Evolutionary conservation across 2,797 vertebrate genomes (phyloP).

Genomic region (Cuniculus paca): DNA sequence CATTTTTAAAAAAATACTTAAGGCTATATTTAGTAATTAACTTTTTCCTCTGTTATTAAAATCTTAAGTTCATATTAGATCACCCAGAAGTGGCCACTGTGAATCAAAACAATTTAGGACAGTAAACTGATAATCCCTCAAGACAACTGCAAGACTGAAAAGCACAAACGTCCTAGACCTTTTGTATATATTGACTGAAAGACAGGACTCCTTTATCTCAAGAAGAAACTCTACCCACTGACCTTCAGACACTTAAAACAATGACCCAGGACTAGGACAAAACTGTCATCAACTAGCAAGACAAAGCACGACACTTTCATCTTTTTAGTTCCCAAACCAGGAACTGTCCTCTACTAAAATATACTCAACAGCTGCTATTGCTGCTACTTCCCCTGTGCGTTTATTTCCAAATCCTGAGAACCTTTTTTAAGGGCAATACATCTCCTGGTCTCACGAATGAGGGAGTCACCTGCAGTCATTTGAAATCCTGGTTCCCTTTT

Average conservation of each 20-base stretch:
- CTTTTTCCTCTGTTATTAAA: slow-evolving; percentile 23
- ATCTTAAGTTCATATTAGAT: background rate
- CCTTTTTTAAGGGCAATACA: background rate
- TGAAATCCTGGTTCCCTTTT: slow-evolving; percentile 63
- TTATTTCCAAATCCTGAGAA: background rate
- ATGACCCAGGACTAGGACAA: slow-evolving; percentile 48
- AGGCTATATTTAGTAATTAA: slow-evolving; percentile 16
- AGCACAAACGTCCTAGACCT: background rate
- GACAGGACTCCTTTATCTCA: slow-evolving; percentile 63
- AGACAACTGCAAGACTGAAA: slow-evolving; percentile 34
- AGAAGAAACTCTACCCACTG: slow-evolving; percentile 75
- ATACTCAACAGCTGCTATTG: background rate
- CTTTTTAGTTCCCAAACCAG: slow-evolving; percentile 21
- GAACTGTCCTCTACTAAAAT: background rate
- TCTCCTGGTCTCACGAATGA: slow-evolving; percentile 38
- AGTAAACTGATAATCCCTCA: slow-evolving; percentile 53
- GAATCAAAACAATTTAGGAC: slow-evolving; percentile 38
- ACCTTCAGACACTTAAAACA: slow-evolving; percentile 69
- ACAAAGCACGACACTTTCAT: slow-evolving; percentile 47
- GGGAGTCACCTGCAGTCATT: slow-evolving; percentile 76
- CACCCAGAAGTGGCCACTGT: slow-evolving; percentile 61
- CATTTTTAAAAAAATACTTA: slow-evolving; percentile 52
- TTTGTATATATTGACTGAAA: background rate
- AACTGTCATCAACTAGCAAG: slow-evolving; percentile 45
- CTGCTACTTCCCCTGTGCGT: background rate